Conservation (phyloP, 1,140 invertebrate genomes). For the Rhagoletis pomonella region DNA sequence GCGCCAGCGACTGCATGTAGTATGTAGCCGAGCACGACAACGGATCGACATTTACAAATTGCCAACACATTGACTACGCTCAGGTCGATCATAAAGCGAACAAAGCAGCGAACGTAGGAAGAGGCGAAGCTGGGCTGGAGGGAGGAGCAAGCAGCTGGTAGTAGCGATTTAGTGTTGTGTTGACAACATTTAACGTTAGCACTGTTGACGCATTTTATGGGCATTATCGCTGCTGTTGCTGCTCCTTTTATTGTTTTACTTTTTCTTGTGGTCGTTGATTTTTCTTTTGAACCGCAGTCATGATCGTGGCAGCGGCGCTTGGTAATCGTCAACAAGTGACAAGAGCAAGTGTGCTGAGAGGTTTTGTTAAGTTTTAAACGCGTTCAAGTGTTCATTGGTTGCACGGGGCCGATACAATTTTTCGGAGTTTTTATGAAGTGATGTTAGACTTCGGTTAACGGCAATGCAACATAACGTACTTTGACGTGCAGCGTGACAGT, state of each 20-base stretch:
- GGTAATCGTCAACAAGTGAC: slow-evolving; percentile 44
- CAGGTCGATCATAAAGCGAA: neutral
- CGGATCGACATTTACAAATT: slow-evolving; percentile 44
- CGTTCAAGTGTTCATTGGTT: slow-evolving; percentile 26
- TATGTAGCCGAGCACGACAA: neutral
- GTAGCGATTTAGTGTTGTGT: slow-evolving; percentile 43
- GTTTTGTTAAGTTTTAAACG: slow-evolving; percentile 2
- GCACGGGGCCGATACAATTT: neutral
- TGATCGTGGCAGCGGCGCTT: neutral
- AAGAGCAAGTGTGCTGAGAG: slow-evolving; percentile 35
- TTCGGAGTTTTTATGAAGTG: slow-evolving; percentile 39
- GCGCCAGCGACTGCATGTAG: neutral
- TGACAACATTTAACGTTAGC: slow-evolving; percentile 55
- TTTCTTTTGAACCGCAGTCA: neutral
- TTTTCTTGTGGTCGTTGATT: neutral
- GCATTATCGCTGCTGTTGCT: slow-evolving; percentile 29
- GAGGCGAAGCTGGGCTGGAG: slow-evolving; percentile 8
- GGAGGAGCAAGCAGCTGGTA: neutral
- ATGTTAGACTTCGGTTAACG: slow-evolving; percentile 9
- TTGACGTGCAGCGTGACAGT: slow-evolving; percentile 70
- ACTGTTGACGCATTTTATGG: slow-evolving; percentile 50
- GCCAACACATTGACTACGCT: slow-evolving; percentile 47
- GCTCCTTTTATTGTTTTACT: slow-evolving; percentile 18
- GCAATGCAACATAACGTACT: slow-evolving; percentile 66
- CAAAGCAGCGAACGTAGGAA: neutral